Evolutionary conservation across 1,140 invertebrate genomes (phyloP).

Genomic region (Ylistrum balloti): DNA sequence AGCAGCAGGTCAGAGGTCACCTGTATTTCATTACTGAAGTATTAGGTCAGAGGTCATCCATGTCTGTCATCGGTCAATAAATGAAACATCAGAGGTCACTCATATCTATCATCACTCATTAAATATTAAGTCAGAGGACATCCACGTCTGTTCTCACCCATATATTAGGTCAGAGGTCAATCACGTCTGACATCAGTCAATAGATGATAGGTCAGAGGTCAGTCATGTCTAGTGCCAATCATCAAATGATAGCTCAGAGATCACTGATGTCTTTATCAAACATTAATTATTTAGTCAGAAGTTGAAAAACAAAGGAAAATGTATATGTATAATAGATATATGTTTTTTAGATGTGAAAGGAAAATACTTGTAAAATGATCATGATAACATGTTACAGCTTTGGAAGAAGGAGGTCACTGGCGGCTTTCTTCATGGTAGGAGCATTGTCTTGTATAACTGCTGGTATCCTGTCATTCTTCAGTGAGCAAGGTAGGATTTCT

Average conservation of each 20-base stretch:
- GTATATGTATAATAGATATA: too few relatives aligned
- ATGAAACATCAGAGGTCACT: neutral
- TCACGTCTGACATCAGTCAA: neutral
- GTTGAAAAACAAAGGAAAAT: too few relatives aligned
- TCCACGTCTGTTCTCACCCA: too few relatives aligned
- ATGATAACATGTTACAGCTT: too few relatives aligned
- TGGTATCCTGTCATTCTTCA: slow-evolving; percentile 63
- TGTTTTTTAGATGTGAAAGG: too few relatives aligned
- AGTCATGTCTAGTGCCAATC: neutral
- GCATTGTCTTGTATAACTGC: slow-evolving; percentile 71
- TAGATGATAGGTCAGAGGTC: too few relatives aligned
- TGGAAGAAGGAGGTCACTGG: slow-evolving; percentile 84
- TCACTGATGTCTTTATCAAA: too few relatives aligned
- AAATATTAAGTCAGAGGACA: slow-evolving; percentile 81
- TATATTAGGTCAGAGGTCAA: neutral
- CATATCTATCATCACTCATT: too few relatives aligned
- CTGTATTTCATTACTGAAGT: neutral
- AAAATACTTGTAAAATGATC: too few relatives aligned
- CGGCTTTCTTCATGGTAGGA: slow-evolving; percentile 67
- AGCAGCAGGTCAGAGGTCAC: neutral
- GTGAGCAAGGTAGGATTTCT: slow-evolving; percentile 33
- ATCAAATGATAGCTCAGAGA: neutral
- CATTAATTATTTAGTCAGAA: too few relatives aligned
- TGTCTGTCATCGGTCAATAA: neutral
- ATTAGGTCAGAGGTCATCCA: too few relatives aligned